Evolutionary conservation across 2,113 vertebrate species (phyloP).

Genomic region (Neogobius melanostomus): DNA sequence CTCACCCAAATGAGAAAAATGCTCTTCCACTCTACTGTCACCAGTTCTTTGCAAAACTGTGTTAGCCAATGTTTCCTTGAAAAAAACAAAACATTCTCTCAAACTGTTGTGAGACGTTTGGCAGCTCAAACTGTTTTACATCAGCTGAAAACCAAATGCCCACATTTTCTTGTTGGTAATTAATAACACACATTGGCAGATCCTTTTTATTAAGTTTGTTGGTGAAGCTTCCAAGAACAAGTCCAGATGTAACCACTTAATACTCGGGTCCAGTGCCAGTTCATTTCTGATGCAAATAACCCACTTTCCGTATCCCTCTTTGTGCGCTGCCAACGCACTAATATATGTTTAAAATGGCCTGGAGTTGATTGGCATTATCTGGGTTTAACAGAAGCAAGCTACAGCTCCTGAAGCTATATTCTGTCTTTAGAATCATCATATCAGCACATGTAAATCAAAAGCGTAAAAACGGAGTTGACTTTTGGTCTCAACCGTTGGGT

Average conservation of each 20-base stretch:
- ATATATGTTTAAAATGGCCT: conserved; percentile 1
- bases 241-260: background rate
- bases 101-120: too few species aligned
- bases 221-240: background rate
- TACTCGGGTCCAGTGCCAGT: background rate
- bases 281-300: background rate
- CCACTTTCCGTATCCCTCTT: background rate
- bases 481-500: background rate
- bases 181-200: too few species aligned
- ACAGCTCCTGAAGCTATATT: background rate
- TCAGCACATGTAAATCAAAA: background rate
- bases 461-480: background rate
- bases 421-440: background rate
- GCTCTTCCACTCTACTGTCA: too few species aligned
- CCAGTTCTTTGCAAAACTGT: too few species aligned
- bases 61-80: too few species aligned
- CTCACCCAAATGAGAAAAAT: too few species aligned
- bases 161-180: too few species aligned
- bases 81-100: too few species aligned
- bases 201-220: too few species aligned
- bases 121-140: too few species aligned
- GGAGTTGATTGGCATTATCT: background rate
- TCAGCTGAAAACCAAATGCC: too few species aligned
- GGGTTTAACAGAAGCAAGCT: background rate
- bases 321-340: background rate